Percentiles rank a stretch among this genome's conserved stretches.
Conservation (phyloP, 1,140 invertebrate species). For the Cydia strobilella region DNA sequence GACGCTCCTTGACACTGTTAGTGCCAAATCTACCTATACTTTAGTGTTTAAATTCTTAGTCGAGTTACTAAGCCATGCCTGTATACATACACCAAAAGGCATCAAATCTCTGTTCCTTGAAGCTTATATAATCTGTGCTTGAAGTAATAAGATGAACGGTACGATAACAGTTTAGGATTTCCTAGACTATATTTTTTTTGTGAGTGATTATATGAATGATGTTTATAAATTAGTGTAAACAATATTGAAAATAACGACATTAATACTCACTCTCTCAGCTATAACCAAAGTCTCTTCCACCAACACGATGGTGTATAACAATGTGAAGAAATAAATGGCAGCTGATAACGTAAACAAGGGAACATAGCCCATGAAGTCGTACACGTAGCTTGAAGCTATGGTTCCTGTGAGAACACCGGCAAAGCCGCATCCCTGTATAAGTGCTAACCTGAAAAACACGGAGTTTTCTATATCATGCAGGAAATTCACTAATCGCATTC, state of each 20-base stretch:
- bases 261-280: conserved; percentile 16
- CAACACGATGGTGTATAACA: conserved; percentile 64
- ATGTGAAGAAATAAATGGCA: conserved; percentile 50
- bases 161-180: too few relatives aligned
- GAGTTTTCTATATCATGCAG: neutral
- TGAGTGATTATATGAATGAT: neutral
- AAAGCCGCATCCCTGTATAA: conserved; percentile 76
- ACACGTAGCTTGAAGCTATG: conserved; percentile 73
- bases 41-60: too few relatives aligned
- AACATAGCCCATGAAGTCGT: conserved; percentile 61
- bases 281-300: conserved; percentile 64
- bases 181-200: neutral
- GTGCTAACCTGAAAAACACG: conserved; percentile 71
- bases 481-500: too few relatives aligned
- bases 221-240: too few relatives aligned
- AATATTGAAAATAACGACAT: too few relatives aligned
- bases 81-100: too few relatives aligned
- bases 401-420: conserved; percentile 79
- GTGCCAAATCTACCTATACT: too few relatives aligned
- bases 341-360: conserved; percentile 63
- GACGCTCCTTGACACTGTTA: too few relatives aligned
- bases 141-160: too few relatives aligned
- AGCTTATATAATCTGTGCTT: too few relatives aligned
- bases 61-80: too few relatives aligned
- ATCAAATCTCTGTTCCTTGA: too few relatives aligned